Evolutionary conservation across 2,113 vertebrate species (phyloP).

Genomic region (Bostrychus sinensis): DNA sequence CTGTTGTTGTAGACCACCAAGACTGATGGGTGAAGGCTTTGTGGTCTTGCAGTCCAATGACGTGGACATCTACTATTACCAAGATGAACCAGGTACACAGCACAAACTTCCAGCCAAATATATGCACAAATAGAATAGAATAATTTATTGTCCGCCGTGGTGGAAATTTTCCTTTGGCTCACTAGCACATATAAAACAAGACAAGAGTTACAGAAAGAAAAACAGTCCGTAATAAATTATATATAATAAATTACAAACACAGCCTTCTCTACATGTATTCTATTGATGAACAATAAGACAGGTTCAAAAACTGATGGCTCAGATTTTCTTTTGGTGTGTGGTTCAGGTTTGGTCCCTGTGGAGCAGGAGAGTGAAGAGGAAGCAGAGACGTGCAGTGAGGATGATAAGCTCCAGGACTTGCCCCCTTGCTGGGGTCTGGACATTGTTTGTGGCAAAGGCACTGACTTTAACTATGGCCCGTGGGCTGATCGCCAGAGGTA

Average conservation of each 20-base stretch:
- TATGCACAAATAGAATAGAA: not conserved
- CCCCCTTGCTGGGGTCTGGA: constrained; percentile 98
- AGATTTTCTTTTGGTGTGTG: not conserved
- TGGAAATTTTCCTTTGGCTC: too few relatives aligned
- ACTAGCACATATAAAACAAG: too few relatives aligned
- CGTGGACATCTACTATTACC: constrained; percentile 98
- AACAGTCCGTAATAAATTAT: too few relatives aligned
- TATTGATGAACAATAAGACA: not conserved
- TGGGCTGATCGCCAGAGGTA: constrained; percentile 98
- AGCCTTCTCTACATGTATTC: not conserved
- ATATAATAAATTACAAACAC: too few relatives aligned
- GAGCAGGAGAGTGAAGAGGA: constrained; percentile 88
- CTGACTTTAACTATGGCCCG: constrained; percentile 97
- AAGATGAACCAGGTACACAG: constrained; percentile 93
- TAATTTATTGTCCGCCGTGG: too few relatives aligned
- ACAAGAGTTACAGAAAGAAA: too few relatives aligned
- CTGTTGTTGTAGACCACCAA: constrained; percentile 84
- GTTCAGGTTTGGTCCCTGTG: constrained; percentile 90
- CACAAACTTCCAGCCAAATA: not conserved
- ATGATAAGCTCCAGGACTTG: constrained; percentile 92
- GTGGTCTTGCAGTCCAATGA: constrained; percentile 99
- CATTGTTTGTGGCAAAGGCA: constrained; percentile 98
- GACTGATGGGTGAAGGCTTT: constrained; percentile 98
- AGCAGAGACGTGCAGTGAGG: constrained; percentile 85
- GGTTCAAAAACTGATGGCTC: not conserved